A percentile compares a stretch with the other conserved stretches of the same genome.
These are phyloP conservation scores for Rhagoletis zephyria DNA, from an alignment of 1,140 invertebrate genomes.

Conservation along the genomic window DNA sequence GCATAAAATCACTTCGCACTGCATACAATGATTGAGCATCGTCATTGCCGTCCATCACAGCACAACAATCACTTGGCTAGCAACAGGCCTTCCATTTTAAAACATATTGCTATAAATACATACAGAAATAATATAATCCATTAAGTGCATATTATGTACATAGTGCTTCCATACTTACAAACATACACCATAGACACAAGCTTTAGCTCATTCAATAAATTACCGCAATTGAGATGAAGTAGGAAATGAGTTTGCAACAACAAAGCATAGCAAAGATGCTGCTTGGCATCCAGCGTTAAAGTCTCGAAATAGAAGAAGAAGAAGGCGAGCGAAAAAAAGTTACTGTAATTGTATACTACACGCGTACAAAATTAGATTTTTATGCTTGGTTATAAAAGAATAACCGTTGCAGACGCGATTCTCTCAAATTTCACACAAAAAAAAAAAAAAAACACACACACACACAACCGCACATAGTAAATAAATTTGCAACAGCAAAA, in stretches of 20 bases:
- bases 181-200: neutral
- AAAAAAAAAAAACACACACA: neutral
- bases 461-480: neutral
- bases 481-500: neutral
- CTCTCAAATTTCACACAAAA: neutral
- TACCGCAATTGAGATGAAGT: constrained; percentile 37
- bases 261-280: neutral
- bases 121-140: neutral
- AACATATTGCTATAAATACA: neutral
- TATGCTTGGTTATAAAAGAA: neutral
- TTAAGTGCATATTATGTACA: neutral
- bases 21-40: neutral
- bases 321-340: neutral
- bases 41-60: neutral
- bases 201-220: neutral
- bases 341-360: neutral
- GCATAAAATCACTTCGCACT: neutral
- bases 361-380: neutral
- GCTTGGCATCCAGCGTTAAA: neutral
- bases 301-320: neutral
- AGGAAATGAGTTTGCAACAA: constrained; percentile 22
- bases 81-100: neutral
- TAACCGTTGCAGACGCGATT: neutral
- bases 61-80: constrained; percentile 8
- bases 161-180: neutral